Percentiles rank a stretch among this genome's conserved stretches.
Conservation (phyloP, 1,140 invertebrate species). For the Micrasema minimum region DNA sequence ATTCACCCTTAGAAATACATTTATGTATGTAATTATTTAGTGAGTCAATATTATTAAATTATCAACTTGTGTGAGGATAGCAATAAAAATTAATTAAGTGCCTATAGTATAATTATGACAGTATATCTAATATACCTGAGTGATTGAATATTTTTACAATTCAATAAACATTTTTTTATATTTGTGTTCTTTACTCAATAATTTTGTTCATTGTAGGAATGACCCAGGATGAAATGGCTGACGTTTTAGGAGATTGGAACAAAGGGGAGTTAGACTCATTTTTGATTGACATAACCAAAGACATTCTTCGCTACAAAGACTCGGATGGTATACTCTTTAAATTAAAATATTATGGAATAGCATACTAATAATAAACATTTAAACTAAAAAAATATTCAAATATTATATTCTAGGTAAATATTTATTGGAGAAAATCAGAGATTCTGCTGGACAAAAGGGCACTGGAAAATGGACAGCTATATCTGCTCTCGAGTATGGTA, state of each 20-base stretch:
- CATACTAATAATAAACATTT: no score
- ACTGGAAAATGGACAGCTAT: conserved; percentile 99
- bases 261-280: conserved; percentile 96
- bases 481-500: conserved; percentile 93
- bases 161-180: background rate
- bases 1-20: no score
- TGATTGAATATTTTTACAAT: no score
- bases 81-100: no score
- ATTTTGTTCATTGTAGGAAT: conserved; percentile 65
- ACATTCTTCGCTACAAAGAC: conserved; percentile 96
- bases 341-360: background rate
- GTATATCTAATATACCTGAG: no score
- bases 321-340: conserved; percentile 70
- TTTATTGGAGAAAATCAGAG: conserved; percentile 92
- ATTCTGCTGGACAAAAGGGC: conserved; percentile 98
- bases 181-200: background rate
- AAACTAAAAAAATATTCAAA: no score
- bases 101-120: no score
- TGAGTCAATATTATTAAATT: no score
- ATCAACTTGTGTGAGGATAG: no score
- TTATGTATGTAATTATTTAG: no score
- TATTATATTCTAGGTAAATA: conserved; percentile 62
- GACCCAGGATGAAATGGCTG: conserved; percentile 86
- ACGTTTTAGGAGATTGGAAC: conserved; percentile 96
- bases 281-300: conserved; percentile 97